Evolutionary conservation across 2,113 vertebrate genomes (phyloP), one percentile per base, ranked within the genome.

Genomic region (Mastomys coucha): DNA sequence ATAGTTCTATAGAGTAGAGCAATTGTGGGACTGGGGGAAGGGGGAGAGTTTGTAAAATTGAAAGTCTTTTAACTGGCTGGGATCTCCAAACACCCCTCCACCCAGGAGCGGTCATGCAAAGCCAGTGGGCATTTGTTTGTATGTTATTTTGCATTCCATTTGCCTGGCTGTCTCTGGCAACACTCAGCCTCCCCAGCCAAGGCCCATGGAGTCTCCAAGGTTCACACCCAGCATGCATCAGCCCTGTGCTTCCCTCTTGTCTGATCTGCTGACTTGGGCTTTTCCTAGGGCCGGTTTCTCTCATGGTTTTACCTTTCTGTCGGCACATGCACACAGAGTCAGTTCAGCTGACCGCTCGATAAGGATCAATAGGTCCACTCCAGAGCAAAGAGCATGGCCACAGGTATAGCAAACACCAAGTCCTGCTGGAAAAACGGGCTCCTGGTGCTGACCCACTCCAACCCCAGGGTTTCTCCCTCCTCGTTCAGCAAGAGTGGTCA

Each of bases 331-430:
- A 33, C 67, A 31, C 24, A 36, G 33, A 70, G 58, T 84, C 28
- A 1, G 63, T 85, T 51, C 86, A 92, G 39, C 80, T 36, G 67
- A 76, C 63, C 72, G 39, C 63, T 89, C 1, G 17, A 17, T 97
- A 89, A 87, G 65, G 93, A 97, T 97, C 97, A 7, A 97, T 96
- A 94, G n/a, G 69, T 69, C 75, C 39, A 42, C 70, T 95, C 36
- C 76, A n/a, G 97, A 97, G 76, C 97, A 97, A 98, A 97, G 91
- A 96, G 69, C 95, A 92, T 33, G 73, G 31, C 42, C 39, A 8
- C 58, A 19, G 3, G 3, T 63, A 51, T 31, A 8, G 76, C 20
- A 84, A 13, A 76, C 16, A 65, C 53, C 94, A 88, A 67, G 78
- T 53, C 93, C 81, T 75, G 92, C 77, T 9, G 10, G 69, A 91